Evolutionary conservation across 2,113 vertebrate species (phyloP), one percentile per base, ranked within the genome.

Genomic region (Dinomys branickii): DNA sequence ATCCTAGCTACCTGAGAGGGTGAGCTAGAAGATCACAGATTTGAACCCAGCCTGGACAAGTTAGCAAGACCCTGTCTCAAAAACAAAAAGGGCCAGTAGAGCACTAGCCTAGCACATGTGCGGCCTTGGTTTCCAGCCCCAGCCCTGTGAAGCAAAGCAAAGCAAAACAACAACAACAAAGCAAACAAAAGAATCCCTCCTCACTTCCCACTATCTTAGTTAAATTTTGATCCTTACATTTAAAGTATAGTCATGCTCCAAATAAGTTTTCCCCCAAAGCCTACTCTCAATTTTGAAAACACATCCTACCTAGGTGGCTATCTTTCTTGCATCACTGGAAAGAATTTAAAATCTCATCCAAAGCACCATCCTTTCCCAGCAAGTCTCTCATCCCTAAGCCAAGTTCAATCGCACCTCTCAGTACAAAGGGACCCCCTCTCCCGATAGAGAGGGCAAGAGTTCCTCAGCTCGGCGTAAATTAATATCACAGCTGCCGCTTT

Each of bases 381-480:
- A 97, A 98, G 97, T 77, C 33, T 73, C 85, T 81, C 50, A 1
- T 90, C 22, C 44, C 95, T 95, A 96, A 97, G 96, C 93, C 63
- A 91, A 95, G 91, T 93, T 97, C 69, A 90, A 69, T 91, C 93
- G 61, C 59, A 71, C 90, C 0, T 3, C 2, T 0, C 56, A 1
- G 96, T 58, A 96, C 91, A 93, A 96, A 92, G 93, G 95, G 98
- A 90, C 82, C 87, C 87, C 35, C 82, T 88, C 33, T 33, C 93
- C 90, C 61, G 96, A 96, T 92, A 96, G 96, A 94, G 85, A 12
- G 0, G 95, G 96, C 6, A 22, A 85, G 58, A 0, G 86, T 88
- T 95, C 95, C 97, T 93, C 94, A 44, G 97, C 89, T 41, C 78
- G 90, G 94, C 58, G 90, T 81, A 96, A 98, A 98, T 98, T 96